Evolutionary conservation across 2,113 vertebrate genomes (phyloP).

Genomic region (Epinephelus lanceolatus): DNA sequence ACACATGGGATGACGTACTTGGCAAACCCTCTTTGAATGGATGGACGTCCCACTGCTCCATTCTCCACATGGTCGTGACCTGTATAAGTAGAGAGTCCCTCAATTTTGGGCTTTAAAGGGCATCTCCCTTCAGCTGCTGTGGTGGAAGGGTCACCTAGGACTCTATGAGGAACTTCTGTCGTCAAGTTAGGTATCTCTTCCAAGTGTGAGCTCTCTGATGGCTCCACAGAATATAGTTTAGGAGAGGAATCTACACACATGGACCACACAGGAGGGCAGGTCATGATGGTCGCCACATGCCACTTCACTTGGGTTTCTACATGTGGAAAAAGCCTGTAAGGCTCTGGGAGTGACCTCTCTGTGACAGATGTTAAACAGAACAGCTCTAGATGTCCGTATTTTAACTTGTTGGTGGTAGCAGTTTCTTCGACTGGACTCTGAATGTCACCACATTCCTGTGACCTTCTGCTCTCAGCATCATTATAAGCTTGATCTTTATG

Average conservation of each 20-base stretch:
- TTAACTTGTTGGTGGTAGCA: conserved; percentile 11
- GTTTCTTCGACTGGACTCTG: conserved; percentile 11
- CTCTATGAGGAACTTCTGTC: background rate
- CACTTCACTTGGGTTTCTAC: conserved; percentile 40
- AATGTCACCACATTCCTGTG: background rate
- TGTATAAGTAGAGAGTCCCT: background rate
- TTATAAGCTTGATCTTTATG: background rate
- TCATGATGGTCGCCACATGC: conserved; percentile 48
- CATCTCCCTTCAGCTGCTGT: background rate
- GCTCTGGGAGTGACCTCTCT: conserved; percentile 48
- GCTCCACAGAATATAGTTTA: conserved; percentile 3
- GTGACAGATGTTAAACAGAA: conserved; percentile 37
- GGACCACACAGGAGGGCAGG: conserved; percentile 51
- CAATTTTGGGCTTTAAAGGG: background rate
- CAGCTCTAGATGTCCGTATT: conserved; percentile 36
- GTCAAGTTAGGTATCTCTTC: background rate
- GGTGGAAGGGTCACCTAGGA: background rate
- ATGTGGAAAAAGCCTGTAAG: conserved; percentile 24
- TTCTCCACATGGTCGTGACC: background rate
- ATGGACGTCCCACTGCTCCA: background rate
- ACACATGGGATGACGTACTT: conserved; percentile 55
- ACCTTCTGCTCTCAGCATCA: background rate
- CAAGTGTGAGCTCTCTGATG: background rate
- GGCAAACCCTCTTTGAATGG: conserved; percentile 30
- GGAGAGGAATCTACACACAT: conserved; percentile 45